phyloP scores from a whole-genome alignment of 2,888 invertebrate genomes.

The Cheilosia vulpina region DNA sequence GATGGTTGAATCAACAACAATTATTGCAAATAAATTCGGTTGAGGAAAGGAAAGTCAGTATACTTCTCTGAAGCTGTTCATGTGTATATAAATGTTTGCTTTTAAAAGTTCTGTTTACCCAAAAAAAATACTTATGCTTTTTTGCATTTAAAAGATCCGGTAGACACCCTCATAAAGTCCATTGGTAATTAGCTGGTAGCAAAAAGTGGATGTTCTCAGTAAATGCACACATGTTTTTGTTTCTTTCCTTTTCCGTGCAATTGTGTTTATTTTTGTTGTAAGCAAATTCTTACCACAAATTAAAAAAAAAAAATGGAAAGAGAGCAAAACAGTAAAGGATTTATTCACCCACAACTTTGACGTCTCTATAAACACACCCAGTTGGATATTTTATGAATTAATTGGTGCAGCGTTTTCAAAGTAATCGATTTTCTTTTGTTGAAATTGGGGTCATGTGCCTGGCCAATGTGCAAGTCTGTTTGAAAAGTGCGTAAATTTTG shows the following conservation, averaged over 20 bases:
- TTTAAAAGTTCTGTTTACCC: not conserved
- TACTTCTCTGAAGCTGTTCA: too few relatives aligned
- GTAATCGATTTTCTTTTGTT: not conserved
- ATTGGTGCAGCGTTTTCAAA: conserved; percentile 7
- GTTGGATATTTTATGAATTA: conserved; percentile 27
- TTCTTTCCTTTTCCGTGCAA: not conserved
- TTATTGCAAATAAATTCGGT: too few relatives aligned
- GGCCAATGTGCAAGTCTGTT: too few relatives aligned
- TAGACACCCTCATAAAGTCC: conserved; percentile 10
- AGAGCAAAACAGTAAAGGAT: conserved; percentile 12
- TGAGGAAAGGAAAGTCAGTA: too few relatives aligned
- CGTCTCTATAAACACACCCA: conserved; percentile 19
- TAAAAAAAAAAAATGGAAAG: conserved; percentile 2
- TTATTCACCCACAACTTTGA: conserved; percentile 21
- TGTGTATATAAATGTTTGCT: not conserved
- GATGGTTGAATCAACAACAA: too few relatives aligned
- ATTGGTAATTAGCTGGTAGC: conserved; percentile 17
- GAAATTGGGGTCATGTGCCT: too few relatives aligned
- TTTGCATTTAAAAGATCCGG: not conserved
- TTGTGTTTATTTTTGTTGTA: conserved; percentile 19
- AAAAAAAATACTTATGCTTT: not conserved
- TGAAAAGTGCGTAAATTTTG: too few relatives aligned
- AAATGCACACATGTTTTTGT: conserved; percentile 8
- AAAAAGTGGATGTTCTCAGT: not conserved
- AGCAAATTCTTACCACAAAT: conserved; percentile 11